Base-by-base conservation (phyloP, 2,888 invertebrate species). In the Dromius quadrimaculatus region DNA sequence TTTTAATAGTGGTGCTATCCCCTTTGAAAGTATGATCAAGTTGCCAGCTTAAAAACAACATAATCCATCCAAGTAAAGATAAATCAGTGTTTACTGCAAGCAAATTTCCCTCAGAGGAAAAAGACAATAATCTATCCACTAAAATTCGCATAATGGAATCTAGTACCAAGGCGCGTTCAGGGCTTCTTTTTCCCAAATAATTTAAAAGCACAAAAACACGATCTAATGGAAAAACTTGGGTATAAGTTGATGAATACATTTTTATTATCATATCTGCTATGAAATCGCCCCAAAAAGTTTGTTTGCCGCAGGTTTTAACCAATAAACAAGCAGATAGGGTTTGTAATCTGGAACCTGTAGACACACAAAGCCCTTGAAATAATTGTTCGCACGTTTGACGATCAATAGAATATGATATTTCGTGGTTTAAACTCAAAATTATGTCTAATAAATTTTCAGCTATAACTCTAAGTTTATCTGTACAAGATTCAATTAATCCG, bases 231-330 rank as follows among this genome's bases (percentile, higher is more conserved):
- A 93, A 92, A 57, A 93, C 90, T 75, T 89, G 87, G 20, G 90
- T 90, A 75, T 93, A 92, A 45, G 90, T 89, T 0, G 92, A 90
- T 0, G 92, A 90, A 80, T 94, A 95, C 77, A 94, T 89, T 72
- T 87, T 86, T 17, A 90, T 88, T 69, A 97, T 87, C 20, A 92
- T 92, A 77, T 92, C 90, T 0, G 94, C 92, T n/a, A 97, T 85
- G 78, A 93, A 94, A 74, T 90, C 88, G 41, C 96, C 96, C 96
- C 97, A 97, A 92, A 95, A 97, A 6, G 86, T 84, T 78, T 90
- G 90, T 62, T 70, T 85, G 59, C 90, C 90, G 78, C 85, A 85
- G 79, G 90, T 89, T 59, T 92, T 88, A 70, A 94, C 92, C 77
- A 94, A 83, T 72, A 96, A 84, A 19, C 94, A 90, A 61, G 90